phyloP scores from a whole-genome alignment of 2,113 vertebrate genomes.

The Coregonus clupeaformis region DNA sequence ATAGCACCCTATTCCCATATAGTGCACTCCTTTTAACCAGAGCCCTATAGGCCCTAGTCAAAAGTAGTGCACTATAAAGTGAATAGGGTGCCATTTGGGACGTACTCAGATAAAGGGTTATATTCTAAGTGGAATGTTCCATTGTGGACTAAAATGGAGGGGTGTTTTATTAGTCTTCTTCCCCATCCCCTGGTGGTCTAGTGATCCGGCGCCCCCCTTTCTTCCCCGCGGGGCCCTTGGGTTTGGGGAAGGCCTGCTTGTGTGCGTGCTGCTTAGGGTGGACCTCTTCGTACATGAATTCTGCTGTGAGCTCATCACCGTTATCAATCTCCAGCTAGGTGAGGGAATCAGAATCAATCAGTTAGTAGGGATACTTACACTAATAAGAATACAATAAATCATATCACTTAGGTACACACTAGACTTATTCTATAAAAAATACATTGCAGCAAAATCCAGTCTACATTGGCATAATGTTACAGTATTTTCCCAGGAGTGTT shows the following conservation, averaged over 20 bases:
- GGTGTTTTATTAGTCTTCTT: slow-evolving; percentile 39
- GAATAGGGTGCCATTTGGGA: too few relatives aligned
- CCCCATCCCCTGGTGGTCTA: slow-evolving; percentile 76
- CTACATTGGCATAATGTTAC: too few relatives aligned
- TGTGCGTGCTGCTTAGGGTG: slow-evolving; percentile 86
- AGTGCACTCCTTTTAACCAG: too few relatives aligned
- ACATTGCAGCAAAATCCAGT: too few relatives aligned
- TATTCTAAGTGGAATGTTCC: slow-evolving; percentile 24
- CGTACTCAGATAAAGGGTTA: not conserved
- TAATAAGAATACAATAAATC: too few relatives aligned
- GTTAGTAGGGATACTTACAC: not conserved
- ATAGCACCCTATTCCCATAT: too few relatives aligned
- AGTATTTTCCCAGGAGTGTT: too few relatives aligned
- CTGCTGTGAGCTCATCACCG: slow-evolving; percentile 84
- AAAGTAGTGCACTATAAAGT: too few relatives aligned
- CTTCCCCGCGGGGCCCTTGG: slow-evolving; percentile 84
- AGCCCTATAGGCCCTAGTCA: too few relatives aligned
- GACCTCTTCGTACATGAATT: slow-evolving; percentile 87
- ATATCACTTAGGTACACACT: too few relatives aligned
- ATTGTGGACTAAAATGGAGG: not conserved
- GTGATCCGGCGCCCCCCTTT: slow-evolving; percentile 82
- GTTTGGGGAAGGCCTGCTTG: slow-evolving; percentile 85
- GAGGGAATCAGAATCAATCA: not conserved
- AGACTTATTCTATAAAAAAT: too few relatives aligned
- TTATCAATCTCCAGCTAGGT: slow-evolving; percentile 85